Evolutionary conservation across 2,797 vertebrate genomes (phyloP).

Genomic region (Muscicapa comitata): DNA sequence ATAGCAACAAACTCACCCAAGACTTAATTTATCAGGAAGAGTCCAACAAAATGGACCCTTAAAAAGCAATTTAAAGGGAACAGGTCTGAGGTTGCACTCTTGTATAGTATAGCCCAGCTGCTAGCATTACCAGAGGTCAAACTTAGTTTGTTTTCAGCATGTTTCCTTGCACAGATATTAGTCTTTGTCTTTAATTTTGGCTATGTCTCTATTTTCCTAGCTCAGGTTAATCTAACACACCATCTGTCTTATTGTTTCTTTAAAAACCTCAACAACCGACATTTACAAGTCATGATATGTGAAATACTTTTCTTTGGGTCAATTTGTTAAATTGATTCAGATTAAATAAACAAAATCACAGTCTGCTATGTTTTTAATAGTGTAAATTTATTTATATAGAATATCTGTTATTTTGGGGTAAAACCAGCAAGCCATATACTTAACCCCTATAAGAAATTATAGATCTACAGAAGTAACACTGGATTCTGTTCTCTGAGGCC

Average conservation of each 20-base stretch:
- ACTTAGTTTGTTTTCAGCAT: conserved; percentile 24
- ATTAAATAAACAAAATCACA: conserved; percentile 32
- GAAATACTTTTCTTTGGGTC: conserved; percentile 18
- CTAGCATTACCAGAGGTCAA: conserved; percentile 8
- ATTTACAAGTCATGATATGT: not conserved
- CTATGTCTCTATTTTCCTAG: conserved; percentile 20
- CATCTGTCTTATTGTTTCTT: conserved; percentile 35
- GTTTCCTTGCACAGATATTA: conserved; percentile 42
- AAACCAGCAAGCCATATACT: not conserved
- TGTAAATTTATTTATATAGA: not conserved
- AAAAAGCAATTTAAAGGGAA: not conserved
- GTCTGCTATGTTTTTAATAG: not conserved
- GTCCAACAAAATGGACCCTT: not conserved
- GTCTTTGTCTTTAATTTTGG: conserved; percentile 53
- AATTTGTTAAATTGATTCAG: conserved; percentile 3
- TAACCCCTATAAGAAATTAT: not conserved
- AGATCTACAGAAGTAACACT: not conserved
- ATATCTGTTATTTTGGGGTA: not conserved
- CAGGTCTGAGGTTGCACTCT: not conserved
- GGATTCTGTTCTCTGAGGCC: not conserved
- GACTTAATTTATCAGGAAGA: not conserved
- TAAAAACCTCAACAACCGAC: not conserved
- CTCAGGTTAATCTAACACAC: conserved; percentile 51
- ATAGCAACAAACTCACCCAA: not conserved
- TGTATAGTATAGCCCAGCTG: not conserved